Percentiles rank a stretch among this genome's conserved stretches.
These are phyloP conservation scores for Holothuria leucospilota DNA, from an alignment of 53 echinoderm and acorn worm species.

Conservation along the genomic window DNA sequence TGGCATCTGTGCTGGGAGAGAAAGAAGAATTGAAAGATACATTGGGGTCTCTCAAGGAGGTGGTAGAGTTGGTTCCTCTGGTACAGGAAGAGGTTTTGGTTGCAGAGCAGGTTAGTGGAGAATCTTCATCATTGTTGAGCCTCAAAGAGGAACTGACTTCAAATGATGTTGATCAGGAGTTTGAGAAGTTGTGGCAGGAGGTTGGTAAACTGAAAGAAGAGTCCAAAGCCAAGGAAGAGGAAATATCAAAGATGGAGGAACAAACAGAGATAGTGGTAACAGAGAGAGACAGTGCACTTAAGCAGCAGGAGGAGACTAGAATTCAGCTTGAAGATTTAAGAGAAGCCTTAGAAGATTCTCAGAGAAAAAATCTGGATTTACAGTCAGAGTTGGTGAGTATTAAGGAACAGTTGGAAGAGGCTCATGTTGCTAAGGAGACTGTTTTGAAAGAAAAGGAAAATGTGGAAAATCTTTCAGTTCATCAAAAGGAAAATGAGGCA, in stretches of 20 bases:
- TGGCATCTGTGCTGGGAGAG: neutral
- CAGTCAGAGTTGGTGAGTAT: slow-evolving; percentile 44
- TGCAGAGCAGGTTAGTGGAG: slow-evolving; percentile 37
- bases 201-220: slow-evolving; percentile 35
- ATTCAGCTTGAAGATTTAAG: slow-evolving; percentile 49
- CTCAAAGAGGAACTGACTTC: slow-evolving; percentile 21
- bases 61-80: neutral
- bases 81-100: slow-evolving; percentile 49
- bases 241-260: slow-evolving; percentile 55
- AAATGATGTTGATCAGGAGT: slow-evolving; percentile 39
- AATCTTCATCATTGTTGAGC: neutral
- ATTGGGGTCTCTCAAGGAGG: neutral
- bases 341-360: slow-evolving; percentile 46
- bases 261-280: slow-evolving; percentile 16
- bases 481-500: neutral
- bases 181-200: slow-evolving; percentile 13
- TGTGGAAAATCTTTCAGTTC: neutral
- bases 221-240: slow-evolving; percentile 69
- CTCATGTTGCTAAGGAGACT: neutral
- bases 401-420: slow-evolving; percentile 37
- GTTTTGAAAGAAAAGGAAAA: neutral
- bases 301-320: slow-evolving; percentile 43
- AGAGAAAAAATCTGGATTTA: slow-evolving; percentile 55
- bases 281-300: slow-evolving; percentile 42
- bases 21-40: neutral